Evolutionary conservation across 2,888 invertebrate genomes (phyloP).

Genomic region (Phania funesta): DNA sequence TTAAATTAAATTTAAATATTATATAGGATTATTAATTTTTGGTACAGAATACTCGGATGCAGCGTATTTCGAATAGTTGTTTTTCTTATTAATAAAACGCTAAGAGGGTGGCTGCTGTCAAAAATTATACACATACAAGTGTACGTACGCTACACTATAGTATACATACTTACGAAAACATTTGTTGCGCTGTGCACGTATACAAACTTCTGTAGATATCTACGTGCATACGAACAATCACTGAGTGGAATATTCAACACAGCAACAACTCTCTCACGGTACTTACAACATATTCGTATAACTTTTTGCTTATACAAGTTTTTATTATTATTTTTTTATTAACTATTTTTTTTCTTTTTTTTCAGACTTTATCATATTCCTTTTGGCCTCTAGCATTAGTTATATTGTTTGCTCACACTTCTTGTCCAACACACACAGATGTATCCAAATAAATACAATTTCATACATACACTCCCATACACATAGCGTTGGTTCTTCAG

Average conservation of each 20-base stretch:
- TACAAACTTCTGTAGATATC: neutral
- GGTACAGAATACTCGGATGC: neutral
- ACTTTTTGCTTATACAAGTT: neutral
- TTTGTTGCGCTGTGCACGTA: neutral
- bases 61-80: neutral
- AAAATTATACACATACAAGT: conserved; percentile 1
- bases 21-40: neutral
- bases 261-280: neutral
- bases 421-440: neutral
- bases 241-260: conserved; percentile 11
- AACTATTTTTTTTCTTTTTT: neutral
- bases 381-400: conserved; percentile 18
- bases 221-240: neutral
- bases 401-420: conserved; percentile 14
- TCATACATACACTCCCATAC: neutral
- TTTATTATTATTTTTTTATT: neutral
- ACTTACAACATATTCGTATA: conserved; percentile 20
- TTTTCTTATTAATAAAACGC: conserved; percentile 5
- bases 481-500: neutral
- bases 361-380: conserved; percentile 39
- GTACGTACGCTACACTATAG: neutral
- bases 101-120: conserved; percentile 16
- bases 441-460: neutral
- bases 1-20: too few species aligned
- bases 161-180: neutral